These are phyloP conservation scores for Paralichthys olivaceus DNA, from an alignment of 2,113 vertebrate species.

Conservation along the genomic window DNA sequence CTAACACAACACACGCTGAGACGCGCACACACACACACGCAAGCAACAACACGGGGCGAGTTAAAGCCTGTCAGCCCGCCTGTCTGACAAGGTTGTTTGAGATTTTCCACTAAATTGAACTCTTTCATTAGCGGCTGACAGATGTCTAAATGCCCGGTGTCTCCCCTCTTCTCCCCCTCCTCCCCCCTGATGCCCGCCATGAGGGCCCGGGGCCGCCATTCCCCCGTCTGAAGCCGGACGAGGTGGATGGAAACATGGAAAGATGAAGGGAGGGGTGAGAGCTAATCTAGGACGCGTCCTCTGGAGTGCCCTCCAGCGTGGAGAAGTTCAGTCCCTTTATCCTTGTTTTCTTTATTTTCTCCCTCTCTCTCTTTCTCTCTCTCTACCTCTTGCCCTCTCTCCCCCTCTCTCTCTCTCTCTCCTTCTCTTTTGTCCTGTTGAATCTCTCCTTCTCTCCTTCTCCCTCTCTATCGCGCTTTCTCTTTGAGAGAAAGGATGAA, in stretches of 20 bases:
- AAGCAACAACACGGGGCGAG: conserved; percentile 43
- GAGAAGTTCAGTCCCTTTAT: conserved; percentile 37
- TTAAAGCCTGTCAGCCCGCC: conserved; percentile 74
- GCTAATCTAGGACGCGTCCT: conserved; percentile 77
- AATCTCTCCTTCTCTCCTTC: conserved; percentile 30
- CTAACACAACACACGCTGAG: conserved; percentile 34
- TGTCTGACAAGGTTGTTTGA: conserved; percentile 77
- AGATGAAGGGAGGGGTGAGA: conserved; percentile 51
- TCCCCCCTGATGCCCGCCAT: conserved; percentile 12
- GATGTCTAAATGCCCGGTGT: conserved; percentile 75
- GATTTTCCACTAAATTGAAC: conserved; percentile 82
- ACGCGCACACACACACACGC: conserved; percentile 25
- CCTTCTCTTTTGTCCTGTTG: conserved; percentile 21
- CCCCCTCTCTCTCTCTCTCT: neutral
- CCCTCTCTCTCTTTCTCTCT: conserved; percentile 25
- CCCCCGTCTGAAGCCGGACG: conserved; percentile 37
- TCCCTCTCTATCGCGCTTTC: conserved; percentile 8
- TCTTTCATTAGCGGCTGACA: conserved; percentile 82
- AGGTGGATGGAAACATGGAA: conserved; percentile 32
- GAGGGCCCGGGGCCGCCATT: conserved; percentile 40
- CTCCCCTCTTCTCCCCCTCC: neutral
- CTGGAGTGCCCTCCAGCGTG: conserved; percentile 71
- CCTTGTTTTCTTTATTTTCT: conserved; percentile 30
- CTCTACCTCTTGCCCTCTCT: conserved; percentile 28
- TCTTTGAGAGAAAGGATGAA: conserved; percentile 65